Evolutionary conservation across 1,140 invertebrate genomes (phyloP), one percentile per base, ranked within the genome.

Genomic region (Megalopta genalis): DNA sequence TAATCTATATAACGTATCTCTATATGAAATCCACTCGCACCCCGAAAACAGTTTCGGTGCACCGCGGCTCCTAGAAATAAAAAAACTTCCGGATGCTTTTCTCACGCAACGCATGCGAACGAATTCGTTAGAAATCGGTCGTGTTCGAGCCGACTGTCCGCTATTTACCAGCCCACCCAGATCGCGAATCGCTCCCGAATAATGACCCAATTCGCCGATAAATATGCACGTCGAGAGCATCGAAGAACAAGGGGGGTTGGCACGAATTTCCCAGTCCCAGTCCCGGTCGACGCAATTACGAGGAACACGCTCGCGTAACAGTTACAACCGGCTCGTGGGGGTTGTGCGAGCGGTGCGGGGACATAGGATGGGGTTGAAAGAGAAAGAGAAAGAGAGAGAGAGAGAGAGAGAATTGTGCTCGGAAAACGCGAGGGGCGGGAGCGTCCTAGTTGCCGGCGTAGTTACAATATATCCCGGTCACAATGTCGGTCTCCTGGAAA

Each of bases 391-490:
- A 42, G 39, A 42, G 39, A 42, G 39, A 42, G 39, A 8, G 42
- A 12, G 42, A 12, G 10, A 14, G 49, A 5, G 14, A 18, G 49
- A 52, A 8, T 63, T 16, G 9, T 18, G 25, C 9, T 63, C 25
- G 60, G 27, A 12, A 27, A 32, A 32, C 59, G 25, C 59, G 59
- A 62, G 62, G 49, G 27, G 23, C 18, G 27, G 66, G 6, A 69
- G 21, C 68, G 75, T 62, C 74, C 64, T 72, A 78, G 74, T 78
- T 82, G 63, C 49, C 64, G 59, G 52, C 67, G 52, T 49, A 83
- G 74, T 82, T 63, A 52, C 75, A 68, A 82, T 78, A 78, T 46
- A 82, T 82, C 81, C 74, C n/a, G 69, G 64, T 65, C 68, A 69
- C 80, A 67, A 78, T 72, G 32, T 49, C 62, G 69, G 62, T 59